Conservation (phyloP, 2,888 invertebrate genomes). For the Chironomus riparius region DNA sequence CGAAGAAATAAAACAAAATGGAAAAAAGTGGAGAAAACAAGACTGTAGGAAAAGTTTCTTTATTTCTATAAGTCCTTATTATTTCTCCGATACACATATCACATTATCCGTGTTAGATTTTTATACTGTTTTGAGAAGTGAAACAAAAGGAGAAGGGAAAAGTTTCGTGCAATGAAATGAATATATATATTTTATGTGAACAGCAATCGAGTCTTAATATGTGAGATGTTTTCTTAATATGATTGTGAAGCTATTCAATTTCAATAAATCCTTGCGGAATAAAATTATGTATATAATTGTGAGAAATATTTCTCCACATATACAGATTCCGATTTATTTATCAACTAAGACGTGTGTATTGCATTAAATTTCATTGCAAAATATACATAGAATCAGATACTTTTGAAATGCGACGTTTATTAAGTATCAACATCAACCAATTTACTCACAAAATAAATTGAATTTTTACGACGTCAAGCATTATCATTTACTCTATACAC, state of each 20-base stretch:
- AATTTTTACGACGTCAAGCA: too few species aligned
- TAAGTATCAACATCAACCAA: too few species aligned
- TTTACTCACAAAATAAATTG: too few species aligned
- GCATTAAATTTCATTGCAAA: too few species aligned
- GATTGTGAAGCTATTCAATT: background rate
- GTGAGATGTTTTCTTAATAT: background rate
- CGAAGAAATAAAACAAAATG: background rate
- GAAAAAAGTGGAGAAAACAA: background rate
- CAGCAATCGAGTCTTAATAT: background rate
- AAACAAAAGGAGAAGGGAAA: background rate
- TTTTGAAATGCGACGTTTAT: too few species aligned
- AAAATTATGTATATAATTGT: too few species aligned
- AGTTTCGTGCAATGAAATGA: background rate
- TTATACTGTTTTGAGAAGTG: background rate
- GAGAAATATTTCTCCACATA: too few species aligned
- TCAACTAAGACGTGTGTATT: too few species aligned
- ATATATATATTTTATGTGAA: background rate
- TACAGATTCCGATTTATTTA: too few species aligned
- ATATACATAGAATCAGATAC: too few species aligned
- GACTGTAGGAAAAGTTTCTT: background rate
- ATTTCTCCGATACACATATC: background rate
- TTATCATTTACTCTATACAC: too few species aligned
- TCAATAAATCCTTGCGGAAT: background rate
- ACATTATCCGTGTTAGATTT: background rate
- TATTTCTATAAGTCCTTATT: background rate